Evolutionary conservation across 2,888 invertebrate species (phyloP).

Genomic region (Agrochola circellaris): DNA sequence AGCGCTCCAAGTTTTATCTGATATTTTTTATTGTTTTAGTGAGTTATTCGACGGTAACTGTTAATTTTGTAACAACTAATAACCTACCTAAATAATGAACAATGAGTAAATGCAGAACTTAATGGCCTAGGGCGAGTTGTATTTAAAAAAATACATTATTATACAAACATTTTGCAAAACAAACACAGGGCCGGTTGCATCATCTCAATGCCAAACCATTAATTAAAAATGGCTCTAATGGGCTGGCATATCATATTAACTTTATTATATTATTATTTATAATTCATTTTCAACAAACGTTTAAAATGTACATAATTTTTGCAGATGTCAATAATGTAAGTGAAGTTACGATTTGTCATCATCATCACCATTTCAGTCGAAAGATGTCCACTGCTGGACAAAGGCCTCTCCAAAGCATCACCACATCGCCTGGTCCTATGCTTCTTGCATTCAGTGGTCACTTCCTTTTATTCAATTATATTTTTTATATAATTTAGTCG

Average conservation of each 20-base stretch:
- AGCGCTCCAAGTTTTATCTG: too few relatives aligned
- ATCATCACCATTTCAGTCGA: not conserved
- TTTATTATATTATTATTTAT: not conserved
- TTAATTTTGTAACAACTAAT: too few relatives aligned
- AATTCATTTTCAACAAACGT: not conserved
- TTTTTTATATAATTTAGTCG: not conserved
- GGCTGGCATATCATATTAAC: not conserved
- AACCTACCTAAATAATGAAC: not conserved
- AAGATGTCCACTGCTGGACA: not conserved
- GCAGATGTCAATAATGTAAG: not conserved
- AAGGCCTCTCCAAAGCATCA: not conserved
- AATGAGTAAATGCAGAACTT: not conserved
- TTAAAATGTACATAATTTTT: too few relatives aligned
- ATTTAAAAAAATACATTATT: not conserved
- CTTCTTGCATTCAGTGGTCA: not conserved
- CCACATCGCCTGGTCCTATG: not conserved
- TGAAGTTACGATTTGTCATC: too few relatives aligned
- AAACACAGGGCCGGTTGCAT: not conserved
- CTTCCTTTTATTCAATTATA: not conserved
- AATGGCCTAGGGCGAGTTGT: not conserved
- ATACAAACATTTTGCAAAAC: not conserved
- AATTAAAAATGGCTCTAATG: conserved; percentile 31
- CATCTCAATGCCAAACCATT: conserved; percentile 1
- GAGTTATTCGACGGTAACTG: too few relatives aligned
- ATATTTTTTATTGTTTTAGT: too few relatives aligned